phyloP scores from a whole-genome alignment of 1,140 invertebrate genomes.

The Stegodyphus dumicola region DNA sequence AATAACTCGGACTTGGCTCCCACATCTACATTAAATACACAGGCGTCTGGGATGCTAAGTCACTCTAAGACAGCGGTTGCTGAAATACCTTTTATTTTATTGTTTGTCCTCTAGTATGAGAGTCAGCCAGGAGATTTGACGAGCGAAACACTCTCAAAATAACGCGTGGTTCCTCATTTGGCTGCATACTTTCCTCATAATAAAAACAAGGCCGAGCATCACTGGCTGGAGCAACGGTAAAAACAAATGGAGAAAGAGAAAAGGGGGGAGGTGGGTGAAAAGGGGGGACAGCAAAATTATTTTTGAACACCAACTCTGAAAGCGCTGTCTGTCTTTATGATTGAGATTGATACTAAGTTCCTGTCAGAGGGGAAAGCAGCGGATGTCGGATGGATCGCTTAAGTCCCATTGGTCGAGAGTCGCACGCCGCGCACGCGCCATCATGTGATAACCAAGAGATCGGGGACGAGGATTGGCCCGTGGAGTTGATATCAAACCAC shows the following conservation, averaged over 20 bases:
- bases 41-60: neutral
- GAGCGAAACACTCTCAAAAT: neutral
- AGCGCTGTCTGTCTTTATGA: slow-evolving; percentile 55
- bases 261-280: neutral
- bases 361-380: neutral
- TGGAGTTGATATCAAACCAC: slow-evolving; percentile 51
- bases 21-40: slow-evolving; percentile 42
- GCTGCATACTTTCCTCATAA: neutral
- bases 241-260: neutral
- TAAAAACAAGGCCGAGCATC: neutral
- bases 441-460: neutral
- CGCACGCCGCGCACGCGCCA: slow-evolving; percentile 22
- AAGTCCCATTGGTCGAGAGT: slow-evolving; percentile 21
- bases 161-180: neutral
- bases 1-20: slow-evolving; percentile 52
- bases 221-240: neutral
- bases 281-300: slow-evolving; percentile 37
- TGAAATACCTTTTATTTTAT: slow-evolving; percentile 43
- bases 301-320: slow-evolving; percentile 51
- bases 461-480: slow-evolving; percentile 26
- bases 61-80: neutral
- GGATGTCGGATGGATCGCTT: neutral
- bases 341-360: slow-evolving; percentile 45
- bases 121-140: slow-evolving; percentile 5
- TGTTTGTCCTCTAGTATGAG: neutral